Base-by-base conservation (phyloP, 1,140 invertebrate genomes). In the Cydia strobilella region DNA sequence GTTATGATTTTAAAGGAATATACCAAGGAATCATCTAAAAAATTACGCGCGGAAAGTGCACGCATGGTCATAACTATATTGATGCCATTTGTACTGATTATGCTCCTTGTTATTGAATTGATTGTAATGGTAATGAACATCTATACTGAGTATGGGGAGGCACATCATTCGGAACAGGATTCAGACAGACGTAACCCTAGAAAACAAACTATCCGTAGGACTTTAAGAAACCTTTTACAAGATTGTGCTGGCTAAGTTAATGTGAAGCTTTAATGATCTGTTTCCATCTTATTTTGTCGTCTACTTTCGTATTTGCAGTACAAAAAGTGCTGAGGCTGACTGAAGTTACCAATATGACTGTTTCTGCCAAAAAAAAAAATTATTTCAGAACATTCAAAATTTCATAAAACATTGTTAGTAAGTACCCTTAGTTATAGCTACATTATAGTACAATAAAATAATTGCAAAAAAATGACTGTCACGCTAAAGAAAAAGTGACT, bases 1-100 rank as follows among this genome's bases (percentile, higher is more conserved):
- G 83, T 85, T 31, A 74, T 75, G 10, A 23, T 23, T 23, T 10
- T 23, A 23, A 20, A 12, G 54, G 54, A 20, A 23, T 59, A 59
- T 9, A 23, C 54, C 2, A 23, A 10, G 6, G n/a, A 1, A 54
- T 18, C 18, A 23, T n/a, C 18, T 23, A 12, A 23, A 1, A 51
- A 18, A 23, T 12, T 23, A 9, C 54, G 20, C 3, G 1, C 9
- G 7, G 54, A 59, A 23, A 20, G 20, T 12, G 18, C 54, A 10
- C 54, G n/a, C 1, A 10, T 59, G 1, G 54, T 23, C 20, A 2
- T 23, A 18, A 59, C 9, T 23, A 59, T 59, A 20, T 23, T 59
- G 20, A 12, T 59, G 12, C 54, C 54, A 23, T 23, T 59, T 59
- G 2, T 59, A 2, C 10, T 59, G 54, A 23, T 23, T 12, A 1